Evolutionary conservation across 2,113 vertebrate genomes (phyloP).

Genomic region (Ondatra zibethicus): DNA sequence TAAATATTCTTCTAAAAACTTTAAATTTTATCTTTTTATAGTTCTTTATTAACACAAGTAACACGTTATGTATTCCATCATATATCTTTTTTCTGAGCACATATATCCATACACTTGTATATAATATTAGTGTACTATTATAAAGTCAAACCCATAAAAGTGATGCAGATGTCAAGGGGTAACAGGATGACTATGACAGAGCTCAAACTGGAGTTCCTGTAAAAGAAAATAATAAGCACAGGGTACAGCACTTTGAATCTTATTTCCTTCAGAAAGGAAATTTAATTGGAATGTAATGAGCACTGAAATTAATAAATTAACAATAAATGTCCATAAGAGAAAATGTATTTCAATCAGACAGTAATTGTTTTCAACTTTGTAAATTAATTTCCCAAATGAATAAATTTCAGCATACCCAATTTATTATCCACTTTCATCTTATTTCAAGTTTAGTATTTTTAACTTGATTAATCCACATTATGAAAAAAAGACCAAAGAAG

Average conservation of each 20-base stretch:
- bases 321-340: slow-evolving; percentile 85
- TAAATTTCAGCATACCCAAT: slow-evolving; percentile 75
- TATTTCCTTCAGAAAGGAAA: slow-evolving; percentile 83
- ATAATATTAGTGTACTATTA: background rate
- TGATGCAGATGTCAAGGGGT: background rate
- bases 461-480: slow-evolving; percentile 72
- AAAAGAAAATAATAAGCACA: slow-evolving; percentile 82
- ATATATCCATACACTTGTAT: fast-evolving
- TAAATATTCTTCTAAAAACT: background rate
- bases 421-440: slow-evolving; percentile 78
- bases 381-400: slow-evolving; percentile 85
- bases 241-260: slow-evolving; percentile 82
- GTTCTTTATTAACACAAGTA: background rate
- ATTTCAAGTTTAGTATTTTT: slow-evolving; percentile 74
- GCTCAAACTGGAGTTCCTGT: slow-evolving; percentile 71
- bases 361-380: slow-evolving; percentile 86
- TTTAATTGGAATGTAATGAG: slow-evolving; percentile 85
- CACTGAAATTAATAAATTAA: slow-evolving; percentile 88
- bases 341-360: slow-evolving; percentile 82
- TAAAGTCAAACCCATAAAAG: background rate
- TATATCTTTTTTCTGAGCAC: background rate
- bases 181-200: background rate
- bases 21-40: background rate
- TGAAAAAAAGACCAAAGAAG: slow-evolving; percentile 73
- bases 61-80: background rate